Conservation (phyloP, 1,140 invertebrate species). For the Zeugodacus cucurbitae region DNA sequence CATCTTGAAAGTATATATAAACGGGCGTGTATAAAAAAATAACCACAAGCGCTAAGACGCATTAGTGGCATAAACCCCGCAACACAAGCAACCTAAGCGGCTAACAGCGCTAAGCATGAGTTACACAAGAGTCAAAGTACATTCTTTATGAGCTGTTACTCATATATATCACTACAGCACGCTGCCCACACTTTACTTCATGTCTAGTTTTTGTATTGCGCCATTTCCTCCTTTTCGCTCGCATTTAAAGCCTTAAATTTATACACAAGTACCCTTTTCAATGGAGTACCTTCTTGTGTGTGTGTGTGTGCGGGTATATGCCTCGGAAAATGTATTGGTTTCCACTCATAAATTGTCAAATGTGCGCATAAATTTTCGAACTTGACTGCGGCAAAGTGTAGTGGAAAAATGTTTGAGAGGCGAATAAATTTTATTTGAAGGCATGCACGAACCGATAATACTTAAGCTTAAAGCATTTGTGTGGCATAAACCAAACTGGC, state of each 20-base stretch:
- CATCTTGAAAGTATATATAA: neutral
- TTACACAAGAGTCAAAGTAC: neutral
- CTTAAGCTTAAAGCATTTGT: neutral
- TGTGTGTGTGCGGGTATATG: neutral
- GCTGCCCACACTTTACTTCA: neutral
- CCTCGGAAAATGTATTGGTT: neutral
- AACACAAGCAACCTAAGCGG: neutral
- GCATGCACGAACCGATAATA: neutral
- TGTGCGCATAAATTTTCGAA: neutral
- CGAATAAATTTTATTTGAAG: neutral
- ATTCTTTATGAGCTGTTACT: neutral
- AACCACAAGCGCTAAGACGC: neutral
- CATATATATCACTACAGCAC: neutral
- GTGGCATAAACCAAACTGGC: neutral
- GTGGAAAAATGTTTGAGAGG: conserved; percentile 17
- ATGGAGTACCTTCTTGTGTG: neutral
- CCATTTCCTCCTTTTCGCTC: neutral
- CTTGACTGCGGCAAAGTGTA: neutral
- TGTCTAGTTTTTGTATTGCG: neutral
- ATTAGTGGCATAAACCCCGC: neutral
- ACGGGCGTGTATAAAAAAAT: neutral
- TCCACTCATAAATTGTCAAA: conserved; percentile 22
- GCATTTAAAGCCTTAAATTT: neutral
- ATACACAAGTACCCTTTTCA: neutral
- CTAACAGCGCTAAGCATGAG: neutral